Evolutionary conservation across 1,140 invertebrate species (phyloP), one percentile per base, ranked within the genome.

Genomic region (Lithobius niger): DNA sequence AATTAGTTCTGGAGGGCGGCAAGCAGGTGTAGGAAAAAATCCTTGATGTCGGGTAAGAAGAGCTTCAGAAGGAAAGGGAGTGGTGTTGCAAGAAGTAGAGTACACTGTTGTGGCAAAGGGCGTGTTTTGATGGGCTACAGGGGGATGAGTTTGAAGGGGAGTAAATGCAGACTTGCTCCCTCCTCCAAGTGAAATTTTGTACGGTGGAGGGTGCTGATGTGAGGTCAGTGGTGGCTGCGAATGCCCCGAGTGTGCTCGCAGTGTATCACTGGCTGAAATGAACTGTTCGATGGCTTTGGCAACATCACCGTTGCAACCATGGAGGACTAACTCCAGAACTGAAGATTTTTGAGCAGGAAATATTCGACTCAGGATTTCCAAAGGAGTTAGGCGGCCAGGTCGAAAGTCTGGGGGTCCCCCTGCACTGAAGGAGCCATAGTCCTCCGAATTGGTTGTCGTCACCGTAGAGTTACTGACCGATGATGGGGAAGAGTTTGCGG

Each of bases 291-390:
- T 84, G 6, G 82, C 80, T 57, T 86, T 84, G 1, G 88, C 72
- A n/a, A 92, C 67, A 64, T 92, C 87, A 31, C 89, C 82, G 57
- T 86, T 86, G 67, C 87, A 91, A 21, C 86, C 79, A 58, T 88
- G 81, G 10, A 92, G 70, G 10, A 92, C 86, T 52, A 95, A 68
- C 63, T 94, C 89, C 36, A 97, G 67, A 0, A 95, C 88, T 0
- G 86, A 81, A 15, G 84, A 76, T 27, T 75, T 69, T 66, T 95
- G 93, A 45, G 83, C 82, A 0, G 90, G 90, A 68, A 95, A 96
- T 3, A 95, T 71, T 45, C 86, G 79, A 3, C 81, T 76, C 28
- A 95, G 69, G 70, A 93, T 90, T 59, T 94, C 88, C 27, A 95
- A 71, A 0, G 83, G 83, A 2, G 76, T 75, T 31, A 82, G 75